phyloP scores from a whole-genome alignment of 30 jellyfish, hydroid and myxozoan genomes.

The Cassiopea xamachana region DNA sequence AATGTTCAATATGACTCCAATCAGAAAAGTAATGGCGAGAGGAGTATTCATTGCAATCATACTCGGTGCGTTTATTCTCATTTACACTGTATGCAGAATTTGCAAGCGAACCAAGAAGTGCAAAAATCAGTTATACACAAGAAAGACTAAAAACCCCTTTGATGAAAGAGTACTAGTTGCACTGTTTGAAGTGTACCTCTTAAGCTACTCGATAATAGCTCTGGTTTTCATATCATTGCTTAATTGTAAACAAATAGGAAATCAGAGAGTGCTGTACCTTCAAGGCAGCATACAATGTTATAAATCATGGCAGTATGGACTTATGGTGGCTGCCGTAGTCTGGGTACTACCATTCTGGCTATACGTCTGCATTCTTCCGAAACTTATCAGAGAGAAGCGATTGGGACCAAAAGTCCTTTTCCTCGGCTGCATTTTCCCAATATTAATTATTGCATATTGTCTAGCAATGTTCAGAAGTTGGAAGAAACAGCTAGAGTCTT shows the following conservation, averaged over 20 bases:
- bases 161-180: slow-evolving; percentile 9
- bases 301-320: slow-evolving; percentile 40
- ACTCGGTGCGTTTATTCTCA: background rate
- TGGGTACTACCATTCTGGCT: slow-evolving; percentile 47
- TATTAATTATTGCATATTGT: background rate
- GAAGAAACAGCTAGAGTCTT: background rate
- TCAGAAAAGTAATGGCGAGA: background rate
- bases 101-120: background rate
- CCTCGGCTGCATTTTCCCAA: slow-evolving; percentile 19
- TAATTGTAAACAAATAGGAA: slow-evolving; percentile 11
- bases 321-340: background rate
- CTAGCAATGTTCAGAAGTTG: background rate
- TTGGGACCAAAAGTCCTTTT: background rate
- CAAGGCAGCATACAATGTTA: slow-evolving; percentile 41
- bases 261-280: slow-evolving; percentile 1
- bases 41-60: background rate
- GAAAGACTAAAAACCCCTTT: background rate
- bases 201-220: slow-evolving; percentile 27
- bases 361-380: slow-evolving; percentile 3
- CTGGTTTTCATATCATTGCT: slow-evolving; percentile 7
- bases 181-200: slow-evolving; percentile 17
- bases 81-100: background rate
- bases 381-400: background rate
- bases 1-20: background rate
- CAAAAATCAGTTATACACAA: background rate